These are phyloP conservation scores for Brotula barbata DNA, from an alignment of 2,797 vertebrate genomes.

Conservation along the genomic window DNA sequence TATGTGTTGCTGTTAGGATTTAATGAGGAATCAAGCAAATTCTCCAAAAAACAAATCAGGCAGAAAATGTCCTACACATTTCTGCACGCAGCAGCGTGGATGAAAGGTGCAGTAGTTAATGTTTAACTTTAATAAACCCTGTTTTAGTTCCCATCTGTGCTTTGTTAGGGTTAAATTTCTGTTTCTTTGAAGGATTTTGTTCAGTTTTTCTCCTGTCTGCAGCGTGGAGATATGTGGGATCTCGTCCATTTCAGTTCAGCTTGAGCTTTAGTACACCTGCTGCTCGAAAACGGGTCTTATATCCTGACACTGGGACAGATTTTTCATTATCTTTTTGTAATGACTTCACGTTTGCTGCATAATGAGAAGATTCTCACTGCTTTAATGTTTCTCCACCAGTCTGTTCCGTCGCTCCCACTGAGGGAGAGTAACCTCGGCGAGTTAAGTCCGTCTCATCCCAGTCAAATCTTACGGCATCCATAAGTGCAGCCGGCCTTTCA, in stretches of 20 bases:
- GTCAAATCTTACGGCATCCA: constrained; percentile 35
- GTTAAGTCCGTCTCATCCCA: constrained; percentile 44
- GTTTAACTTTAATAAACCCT: too few species aligned
- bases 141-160: neutral
- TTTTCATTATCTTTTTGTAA: constrained; percentile 34
- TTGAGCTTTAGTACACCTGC: constrained; percentile 18
- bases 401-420: constrained; percentile 29
- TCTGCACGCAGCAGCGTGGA: too few species aligned
- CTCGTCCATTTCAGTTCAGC: constrained; percentile 27
- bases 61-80: too few species aligned
- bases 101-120: too few species aligned
- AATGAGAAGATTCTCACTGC: constrained; percentile 20
- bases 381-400: constrained; percentile 29
- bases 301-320: constrained; percentile 24
- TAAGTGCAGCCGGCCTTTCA: constrained; percentile 49
- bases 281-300: constrained; percentile 20
- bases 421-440: constrained; percentile 32
- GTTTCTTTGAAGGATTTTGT: neutral
- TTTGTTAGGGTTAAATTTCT: neutral
- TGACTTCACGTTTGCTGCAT: constrained; percentile 46
- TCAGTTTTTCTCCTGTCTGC: neutral
- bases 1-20: too few species aligned
- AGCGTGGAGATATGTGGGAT: constrained; percentile 13
- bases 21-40: too few species aligned
- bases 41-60: too few species aligned